Percentiles rank a stretch among this genome's conserved stretches.
These are phyloP conservation scores for Phoronis australis DNA, from an alignment of 2,888 invertebrate species.

Conservation along the genomic window DNA sequence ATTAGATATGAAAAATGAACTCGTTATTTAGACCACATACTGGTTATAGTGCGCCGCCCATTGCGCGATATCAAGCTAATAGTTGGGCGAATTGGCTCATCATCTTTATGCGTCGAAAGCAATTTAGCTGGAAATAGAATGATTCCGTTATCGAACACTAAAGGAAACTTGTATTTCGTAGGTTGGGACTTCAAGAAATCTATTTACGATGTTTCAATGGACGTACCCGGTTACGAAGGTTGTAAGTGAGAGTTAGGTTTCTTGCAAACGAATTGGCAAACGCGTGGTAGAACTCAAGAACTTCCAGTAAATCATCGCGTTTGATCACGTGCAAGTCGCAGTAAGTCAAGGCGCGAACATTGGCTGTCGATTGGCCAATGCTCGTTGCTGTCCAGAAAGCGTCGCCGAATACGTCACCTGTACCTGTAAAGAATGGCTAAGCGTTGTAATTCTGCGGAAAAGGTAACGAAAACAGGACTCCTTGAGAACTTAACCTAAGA, in stretches of 20 bases:
- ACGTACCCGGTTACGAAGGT: conserved; percentile 84
- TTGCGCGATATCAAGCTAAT: no score
- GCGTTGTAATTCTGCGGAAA: no score
- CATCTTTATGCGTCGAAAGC: no score
- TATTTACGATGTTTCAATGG: neutral
- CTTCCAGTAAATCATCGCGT: conserved; percentile 80
- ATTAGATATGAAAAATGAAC: no score
- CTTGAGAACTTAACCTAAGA: no score
- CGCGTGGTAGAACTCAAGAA: conserved; percentile 95
- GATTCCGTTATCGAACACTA: no score
- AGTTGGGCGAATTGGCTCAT: no score
- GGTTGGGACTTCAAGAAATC: neutral
- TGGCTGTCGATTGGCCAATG: conserved; percentile 96
- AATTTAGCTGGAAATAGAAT: no score
- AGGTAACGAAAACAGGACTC: no score
- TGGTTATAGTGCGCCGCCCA: no score
- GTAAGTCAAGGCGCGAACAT: conserved; percentile 97
- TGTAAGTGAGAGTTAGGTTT: conserved; percentile 96
- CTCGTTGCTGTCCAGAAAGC: conserved; percentile 94
- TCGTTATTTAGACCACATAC: no score
- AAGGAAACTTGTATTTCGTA: no score
- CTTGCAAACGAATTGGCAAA: conserved; percentile 98
- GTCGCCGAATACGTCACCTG: conserved; percentile 99
- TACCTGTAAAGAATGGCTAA: conserved; percentile 61
- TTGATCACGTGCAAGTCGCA: conserved; percentile 99